phyloP scores from a whole-genome alignment of 2,888 invertebrate genomes.

The Eupithecia tripunctaria region DNA sequence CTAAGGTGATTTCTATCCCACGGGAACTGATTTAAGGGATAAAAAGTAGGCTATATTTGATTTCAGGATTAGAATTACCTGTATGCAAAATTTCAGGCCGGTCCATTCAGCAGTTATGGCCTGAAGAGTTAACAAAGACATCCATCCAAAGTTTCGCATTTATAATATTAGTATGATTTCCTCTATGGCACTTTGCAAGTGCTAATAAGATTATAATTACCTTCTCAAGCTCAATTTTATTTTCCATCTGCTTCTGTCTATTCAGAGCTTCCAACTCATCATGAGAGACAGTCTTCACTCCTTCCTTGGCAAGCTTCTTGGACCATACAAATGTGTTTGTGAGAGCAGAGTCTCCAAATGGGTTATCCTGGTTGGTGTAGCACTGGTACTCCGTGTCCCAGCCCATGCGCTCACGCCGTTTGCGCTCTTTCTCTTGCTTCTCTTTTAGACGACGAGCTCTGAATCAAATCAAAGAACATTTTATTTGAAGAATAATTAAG shows the following conservation, averaged over 20 bases:
- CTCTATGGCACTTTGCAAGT: no score
- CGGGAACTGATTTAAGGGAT: no score
- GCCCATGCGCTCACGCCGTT: conserved; percentile 95
- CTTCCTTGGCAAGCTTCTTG: conserved; percentile 98
- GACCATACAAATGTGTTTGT: conserved; percentile 98
- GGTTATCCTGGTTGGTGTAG: conserved; percentile 99
- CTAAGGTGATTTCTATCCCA: no score
- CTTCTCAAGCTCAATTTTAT: conserved; percentile 96
- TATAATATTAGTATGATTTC: no score
- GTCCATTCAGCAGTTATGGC: no score
- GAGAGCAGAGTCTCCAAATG: conserved; percentile 98
- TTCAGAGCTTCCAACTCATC: conserved; percentile 93
- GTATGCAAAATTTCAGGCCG: no score
- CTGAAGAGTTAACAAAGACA: no score
- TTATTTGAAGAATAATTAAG: not conserved
- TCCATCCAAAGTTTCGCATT: no score
- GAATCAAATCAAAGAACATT: not conserved
- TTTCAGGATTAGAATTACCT: no score
- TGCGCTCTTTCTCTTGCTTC: conserved; percentile 95
- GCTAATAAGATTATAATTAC: conserved; percentile 62
- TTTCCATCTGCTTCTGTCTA: conserved; percentile 95
- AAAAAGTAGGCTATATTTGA: no score
- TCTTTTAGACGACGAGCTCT: conserved; percentile 91
- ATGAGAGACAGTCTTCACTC: conserved; percentile 89
- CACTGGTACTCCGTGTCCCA: conserved; percentile 99